Evolutionary conservation across 2,113 vertebrate genomes (phyloP).

Genomic region (Pheucticus melanocephalus): DNA sequence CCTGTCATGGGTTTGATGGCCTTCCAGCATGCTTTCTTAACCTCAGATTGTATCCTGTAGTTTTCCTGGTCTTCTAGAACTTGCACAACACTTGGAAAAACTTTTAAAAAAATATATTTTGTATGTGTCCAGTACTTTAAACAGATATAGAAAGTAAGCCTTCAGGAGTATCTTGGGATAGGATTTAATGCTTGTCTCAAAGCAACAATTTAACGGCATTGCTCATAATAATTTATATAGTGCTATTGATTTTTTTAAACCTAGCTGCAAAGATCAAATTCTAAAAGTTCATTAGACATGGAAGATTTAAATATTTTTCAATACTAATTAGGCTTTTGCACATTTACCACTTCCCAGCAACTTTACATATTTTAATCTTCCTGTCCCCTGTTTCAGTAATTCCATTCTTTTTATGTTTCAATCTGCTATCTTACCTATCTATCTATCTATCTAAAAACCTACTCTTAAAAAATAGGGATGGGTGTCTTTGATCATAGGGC

Average conservation of each 20-base stretch:
- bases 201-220: slow-evolving; percentile 9
- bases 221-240: neutral
- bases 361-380: neutral
- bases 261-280: neutral
- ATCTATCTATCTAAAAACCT: neutral
- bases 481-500: neutral
- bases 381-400: neutral
- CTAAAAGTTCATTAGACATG: slow-evolving; percentile 2
- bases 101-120: neutral
- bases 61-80: neutral
- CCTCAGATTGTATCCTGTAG: neutral
- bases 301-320: slow-evolving; percentile 51
- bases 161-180: neutral
- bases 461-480: neutral
- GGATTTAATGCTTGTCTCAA: neutral
- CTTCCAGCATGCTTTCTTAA: neutral
- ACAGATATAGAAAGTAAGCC: neutral
- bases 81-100: neutral
- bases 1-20: neutral
- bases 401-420: neutral
- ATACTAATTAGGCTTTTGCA: slow-evolving; percentile 4
- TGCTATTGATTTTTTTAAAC: neutral
- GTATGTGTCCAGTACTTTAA: neutral
- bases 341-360: neutral
- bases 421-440: neutral